Conservation (phyloP, 2,797 vertebrate genomes). For the Enteromius fasciolatus region DNA sequence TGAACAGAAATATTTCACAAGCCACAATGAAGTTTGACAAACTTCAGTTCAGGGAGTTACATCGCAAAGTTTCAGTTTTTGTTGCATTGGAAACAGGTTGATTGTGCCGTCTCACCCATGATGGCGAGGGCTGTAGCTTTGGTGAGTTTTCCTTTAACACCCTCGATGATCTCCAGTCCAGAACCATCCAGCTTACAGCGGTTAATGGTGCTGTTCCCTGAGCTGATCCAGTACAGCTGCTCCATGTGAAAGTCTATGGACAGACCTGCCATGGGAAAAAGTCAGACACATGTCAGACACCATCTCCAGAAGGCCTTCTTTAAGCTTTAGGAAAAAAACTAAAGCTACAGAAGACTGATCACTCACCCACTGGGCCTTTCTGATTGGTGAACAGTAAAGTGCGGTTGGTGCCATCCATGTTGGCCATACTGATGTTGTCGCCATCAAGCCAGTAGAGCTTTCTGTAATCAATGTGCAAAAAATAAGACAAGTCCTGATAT, state of each 20-base stretch:
- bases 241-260: conserved; percentile 90
- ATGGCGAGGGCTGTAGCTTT: conserved; percentile 93
- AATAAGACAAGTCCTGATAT: not conserved
- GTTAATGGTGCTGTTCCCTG: conserved; percentile 89
- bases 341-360: not conserved
- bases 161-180: conserved; percentile 82
- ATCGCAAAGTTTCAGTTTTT: not conserved
- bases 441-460: conserved; percentile 98
- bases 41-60: not conserved
- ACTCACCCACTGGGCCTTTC: conserved; percentile 91
- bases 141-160: conserved; percentile 84
- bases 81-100: not conserved
- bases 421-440: conserved; percentile 93
- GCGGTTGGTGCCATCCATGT: conserved; percentile 91
- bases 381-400: conserved; percentile 88
- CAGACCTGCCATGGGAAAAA: conserved; percentile 76
- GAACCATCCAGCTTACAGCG: conserved; percentile 88
- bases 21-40: not conserved
- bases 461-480: conserved; percentile 66
- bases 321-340: not conserved
- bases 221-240: conserved; percentile 97
- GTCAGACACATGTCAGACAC: not conserved
- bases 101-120: conserved; percentile 84
- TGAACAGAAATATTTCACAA: not conserved
- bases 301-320: not conserved